phyloP scores from a whole-genome alignment of 2,113 vertebrate genomes.

The Notechis scutatus region DNA sequence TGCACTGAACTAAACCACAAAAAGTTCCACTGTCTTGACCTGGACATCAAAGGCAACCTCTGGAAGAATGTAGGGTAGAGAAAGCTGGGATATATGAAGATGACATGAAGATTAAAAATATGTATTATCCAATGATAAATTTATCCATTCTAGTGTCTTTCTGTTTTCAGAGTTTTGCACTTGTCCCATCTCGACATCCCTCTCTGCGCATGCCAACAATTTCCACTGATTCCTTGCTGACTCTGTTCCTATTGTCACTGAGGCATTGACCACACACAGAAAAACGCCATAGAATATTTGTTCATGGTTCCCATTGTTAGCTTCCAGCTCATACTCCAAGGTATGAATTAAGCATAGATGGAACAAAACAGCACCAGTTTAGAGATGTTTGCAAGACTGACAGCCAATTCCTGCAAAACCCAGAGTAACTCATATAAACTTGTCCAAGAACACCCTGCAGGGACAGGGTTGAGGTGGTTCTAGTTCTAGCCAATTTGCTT shows the following conservation, averaged over 20 bases:
- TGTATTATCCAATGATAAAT: background rate
- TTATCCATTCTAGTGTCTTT: background rate
- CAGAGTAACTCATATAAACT: background rate
- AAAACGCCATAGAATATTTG: background rate
- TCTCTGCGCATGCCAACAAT: background rate
- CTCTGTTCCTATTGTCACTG: background rate
- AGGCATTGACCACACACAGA: background rate
- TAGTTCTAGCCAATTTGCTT: background rate
- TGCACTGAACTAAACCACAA: background rate
- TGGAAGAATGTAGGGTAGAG: background rate
- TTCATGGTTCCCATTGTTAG: background rate
- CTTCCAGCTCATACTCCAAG: background rate
- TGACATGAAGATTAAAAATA: background rate
- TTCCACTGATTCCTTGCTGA: background rate
- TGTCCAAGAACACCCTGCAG: background rate
- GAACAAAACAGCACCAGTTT: background rate
- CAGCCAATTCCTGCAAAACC: background rate
- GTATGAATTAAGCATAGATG: background rate
- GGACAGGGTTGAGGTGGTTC: background rate
- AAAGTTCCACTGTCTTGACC: background rate
- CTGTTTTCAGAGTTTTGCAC: background rate
- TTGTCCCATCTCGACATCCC: background rate
- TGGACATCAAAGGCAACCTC: background rate
- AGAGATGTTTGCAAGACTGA: background rate
- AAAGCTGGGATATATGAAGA: background rate